Base-by-base conservation (phyloP, 2,888 invertebrate genomes). In the Idaea dimidiata region DNA sequence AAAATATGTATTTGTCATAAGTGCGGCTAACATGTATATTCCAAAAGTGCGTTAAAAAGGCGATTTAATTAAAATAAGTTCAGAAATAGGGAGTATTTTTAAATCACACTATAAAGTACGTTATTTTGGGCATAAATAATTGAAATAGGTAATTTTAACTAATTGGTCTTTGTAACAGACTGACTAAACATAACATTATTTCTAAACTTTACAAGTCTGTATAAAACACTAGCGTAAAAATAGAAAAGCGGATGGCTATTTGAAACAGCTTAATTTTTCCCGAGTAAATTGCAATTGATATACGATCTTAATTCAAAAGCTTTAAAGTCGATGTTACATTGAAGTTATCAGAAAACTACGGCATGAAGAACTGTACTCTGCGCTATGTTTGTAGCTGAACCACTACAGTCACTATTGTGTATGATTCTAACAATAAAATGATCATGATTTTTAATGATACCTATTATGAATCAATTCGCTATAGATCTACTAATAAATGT, bases 361-460 rank as follows among this genome's bases (percentile, higher is more conserved):
- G 72, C 68, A 70, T 69, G 76, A 71, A 69, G 60, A 63, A 58
- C 67, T 63, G 72, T 74, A 74, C 70, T 65, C 63, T 70, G 66
- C 71, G 73, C 69, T 79, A 77, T 81, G 81, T 81, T 80, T 79
- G 80, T 80, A 80, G 74, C 76, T 71, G 68, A 58, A 59, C 63
- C 56, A 68, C 70, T 66, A 67, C 68, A 71, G 60, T 67, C 67
- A 69, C 70, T 73, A 65, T 61, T 60, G 24, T 24, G 24, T 24
- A 60, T 59, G 16, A 18, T 57, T 64, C 17, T 61, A 33, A 17
- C 59, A 33, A 17, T 43, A 43, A 43, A 43, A 43, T 43, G 43
- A 43, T 43, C 14, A 43, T 43, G 43, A 43, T 43, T 43, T 8
- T 8, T 32, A 32, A 8, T 43, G 43, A 43, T 43, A 24, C 43